Percentiles rank a stretch among this genome's conserved stretches.
phyloP scores from a whole-genome alignment of 2,797 vertebrate species.

The Scarus forsteni region DNA sequence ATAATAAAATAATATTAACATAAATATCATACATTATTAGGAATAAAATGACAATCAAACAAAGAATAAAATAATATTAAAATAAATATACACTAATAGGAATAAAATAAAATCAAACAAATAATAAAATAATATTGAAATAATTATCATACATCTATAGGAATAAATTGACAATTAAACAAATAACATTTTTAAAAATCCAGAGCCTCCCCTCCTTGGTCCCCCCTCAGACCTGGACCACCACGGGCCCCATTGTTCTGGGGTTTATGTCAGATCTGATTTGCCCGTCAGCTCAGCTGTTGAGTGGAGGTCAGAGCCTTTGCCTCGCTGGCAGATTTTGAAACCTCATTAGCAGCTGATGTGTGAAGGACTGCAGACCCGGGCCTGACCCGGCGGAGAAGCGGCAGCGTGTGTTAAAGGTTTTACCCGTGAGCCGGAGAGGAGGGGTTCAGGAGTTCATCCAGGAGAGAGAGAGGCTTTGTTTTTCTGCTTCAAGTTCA shows the following conservation, averaged over 20 bases:
- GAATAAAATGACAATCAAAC: too few species aligned
- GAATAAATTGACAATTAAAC: too few species aligned
- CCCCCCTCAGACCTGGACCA: constrained; percentile 28
- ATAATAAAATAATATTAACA: too few species aligned
- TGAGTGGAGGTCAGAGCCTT: constrained; percentile 63
- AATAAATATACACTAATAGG: too few species aligned
- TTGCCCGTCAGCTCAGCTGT: constrained; percentile 39
- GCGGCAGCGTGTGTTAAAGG: constrained; percentile 71
- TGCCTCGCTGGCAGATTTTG: constrained; percentile 65
- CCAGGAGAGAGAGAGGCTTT: constrained; percentile 43
- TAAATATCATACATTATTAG: too few species aligned
- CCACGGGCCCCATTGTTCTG: constrained; percentile 57
- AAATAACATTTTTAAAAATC: too few species aligned
- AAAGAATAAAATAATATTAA: too few species aligned
- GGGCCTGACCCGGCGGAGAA: constrained; percentile 70
- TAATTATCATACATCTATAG: too few species aligned
- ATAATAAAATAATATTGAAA: too few species aligned
- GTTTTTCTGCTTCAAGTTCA: constrained; percentile 41
- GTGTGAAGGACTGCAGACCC: constrained; percentile 80
- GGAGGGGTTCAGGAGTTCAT: constrained; percentile 76
- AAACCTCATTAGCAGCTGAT: constrained; percentile 80
- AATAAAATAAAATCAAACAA: too few species aligned
- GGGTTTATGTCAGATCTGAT: constrained; percentile 71
- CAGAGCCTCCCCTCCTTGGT: neutral
- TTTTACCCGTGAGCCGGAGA: constrained; percentile 57